phyloP scores from a whole-genome alignment of 2,888 invertebrate genomes.

The Mamestra brassicae region DNA sequence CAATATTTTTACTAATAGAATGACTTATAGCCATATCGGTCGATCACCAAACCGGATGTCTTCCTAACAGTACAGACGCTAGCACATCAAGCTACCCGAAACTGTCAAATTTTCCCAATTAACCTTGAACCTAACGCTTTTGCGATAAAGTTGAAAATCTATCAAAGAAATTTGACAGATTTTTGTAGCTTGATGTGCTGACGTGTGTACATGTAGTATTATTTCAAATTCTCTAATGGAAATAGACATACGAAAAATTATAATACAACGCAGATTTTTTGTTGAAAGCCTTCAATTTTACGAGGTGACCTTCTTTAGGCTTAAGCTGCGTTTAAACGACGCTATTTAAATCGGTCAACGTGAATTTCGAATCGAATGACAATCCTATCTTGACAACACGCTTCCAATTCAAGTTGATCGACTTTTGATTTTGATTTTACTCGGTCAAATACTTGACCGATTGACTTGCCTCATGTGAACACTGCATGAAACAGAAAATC shows the following conservation, averaged over 20 bases:
- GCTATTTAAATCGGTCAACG: constrained; percentile 7
- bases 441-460: neutral
- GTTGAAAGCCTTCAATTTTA: constrained; percentile 34
- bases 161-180: no score
- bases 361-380: constrained; percentile 20
- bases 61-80: constrained; percentile 39
- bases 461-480: neutral
- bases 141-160: no score
- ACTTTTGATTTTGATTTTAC: neutral
- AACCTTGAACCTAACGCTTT: no score
- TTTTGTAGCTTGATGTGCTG: no score
- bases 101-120: no score
- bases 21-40: constrained; percentile 45
- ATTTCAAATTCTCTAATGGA: constrained; percentile 31
- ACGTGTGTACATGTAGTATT: constrained; percentile 14
- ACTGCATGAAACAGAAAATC: neutral
- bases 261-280: constrained; percentile 19
- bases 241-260: constrained; percentile 8
- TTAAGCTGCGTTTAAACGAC: neutral
- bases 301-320: constrained; percentile 31
- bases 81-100: no score
- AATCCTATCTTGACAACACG: neutral
- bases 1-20: constrained; percentile 30
- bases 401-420: neutral
- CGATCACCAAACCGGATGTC: constrained; percentile 68